A percentile compares a stretch with the other conserved stretches of the same genome.
phyloP scores from a whole-genome alignment of 2,113 vertebrate genomes.

The Fulmarus glacialis region DNA sequence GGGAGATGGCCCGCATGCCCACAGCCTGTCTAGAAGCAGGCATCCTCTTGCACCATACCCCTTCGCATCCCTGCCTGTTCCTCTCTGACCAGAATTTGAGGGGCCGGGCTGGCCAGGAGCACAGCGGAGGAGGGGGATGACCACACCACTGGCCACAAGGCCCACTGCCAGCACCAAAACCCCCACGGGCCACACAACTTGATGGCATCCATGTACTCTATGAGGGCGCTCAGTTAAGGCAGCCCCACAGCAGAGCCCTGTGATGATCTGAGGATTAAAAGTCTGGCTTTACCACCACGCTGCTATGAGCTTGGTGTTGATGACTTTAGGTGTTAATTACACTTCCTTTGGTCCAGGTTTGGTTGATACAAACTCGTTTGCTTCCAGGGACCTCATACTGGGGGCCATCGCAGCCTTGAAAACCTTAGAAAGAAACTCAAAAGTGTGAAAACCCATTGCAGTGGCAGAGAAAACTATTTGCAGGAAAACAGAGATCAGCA shows the following conservation, averaged over 20 bases:
- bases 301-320: background rate
- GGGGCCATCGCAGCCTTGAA: background rate
- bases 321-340: background rate
- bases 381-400: background rate
- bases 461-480: background rate
- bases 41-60: background rate
- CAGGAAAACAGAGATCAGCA: background rate
- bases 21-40: background rate
- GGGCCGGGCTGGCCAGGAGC: rapidly evolving
- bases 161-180: background rate
- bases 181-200: background rate
- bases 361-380: background rate
- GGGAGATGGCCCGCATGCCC: rapidly evolving
- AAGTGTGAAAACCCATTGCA: background rate
- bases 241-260: background rate
- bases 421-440: background rate
- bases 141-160: background rate
- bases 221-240: background rate
- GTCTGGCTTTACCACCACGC: background rate
- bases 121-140: background rate
- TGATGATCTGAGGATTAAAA: background rate
- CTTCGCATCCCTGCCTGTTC: background rate
- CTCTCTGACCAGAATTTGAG: background rate
- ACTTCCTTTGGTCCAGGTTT: background rate
- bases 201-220: background rate